These are phyloP conservation scores for Lanistes nyassanus DNA, from an alignment of 1,140 invertebrate genomes.

Conservation along the genomic window DNA sequence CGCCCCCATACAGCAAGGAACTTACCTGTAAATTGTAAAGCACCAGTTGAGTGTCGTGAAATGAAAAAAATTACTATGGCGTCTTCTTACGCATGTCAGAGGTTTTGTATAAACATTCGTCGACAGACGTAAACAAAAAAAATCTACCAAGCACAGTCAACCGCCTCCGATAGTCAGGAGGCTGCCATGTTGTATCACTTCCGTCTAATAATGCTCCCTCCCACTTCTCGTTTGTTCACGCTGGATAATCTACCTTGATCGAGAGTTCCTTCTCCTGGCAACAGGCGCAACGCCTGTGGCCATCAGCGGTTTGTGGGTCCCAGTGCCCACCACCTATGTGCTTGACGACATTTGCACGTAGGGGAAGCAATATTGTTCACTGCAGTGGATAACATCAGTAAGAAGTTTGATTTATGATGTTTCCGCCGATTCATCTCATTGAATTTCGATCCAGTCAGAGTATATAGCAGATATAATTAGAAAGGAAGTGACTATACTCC, in stretches of 20 bases:
- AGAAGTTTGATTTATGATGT: too few species aligned
- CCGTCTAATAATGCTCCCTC: conserved; percentile 23
- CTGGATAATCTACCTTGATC: not conserved
- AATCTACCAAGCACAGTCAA: not conserved
- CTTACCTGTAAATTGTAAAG: not conserved
- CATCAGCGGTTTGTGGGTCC: too few species aligned
- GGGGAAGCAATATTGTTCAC: too few species aligned
- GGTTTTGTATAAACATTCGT: not conserved
- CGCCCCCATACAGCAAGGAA: not conserved
- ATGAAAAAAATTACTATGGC: not conserved
- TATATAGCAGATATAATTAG: too few species aligned
- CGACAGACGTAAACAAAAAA: too few species aligned
- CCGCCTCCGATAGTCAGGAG: conserved; percentile 4
- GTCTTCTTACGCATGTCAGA: not conserved
- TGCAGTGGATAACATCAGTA: too few species aligned
- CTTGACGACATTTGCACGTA: too few species aligned
- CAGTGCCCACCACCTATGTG: too few species aligned
- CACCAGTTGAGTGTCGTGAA: not conserved
- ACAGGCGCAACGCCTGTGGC: conserved; percentile 10
- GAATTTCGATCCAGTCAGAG: too few species aligned
- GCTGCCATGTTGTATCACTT: conserved; percentile 29
- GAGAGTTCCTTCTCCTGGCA: conserved; percentile 26
- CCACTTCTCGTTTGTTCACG: conserved; percentile 17
- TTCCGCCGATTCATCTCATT: too few species aligned
- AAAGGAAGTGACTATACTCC: too few species aligned